phyloP scores from a whole-genome alignment of 2,888 invertebrate species.

The Apamea epomidion region DNA sequence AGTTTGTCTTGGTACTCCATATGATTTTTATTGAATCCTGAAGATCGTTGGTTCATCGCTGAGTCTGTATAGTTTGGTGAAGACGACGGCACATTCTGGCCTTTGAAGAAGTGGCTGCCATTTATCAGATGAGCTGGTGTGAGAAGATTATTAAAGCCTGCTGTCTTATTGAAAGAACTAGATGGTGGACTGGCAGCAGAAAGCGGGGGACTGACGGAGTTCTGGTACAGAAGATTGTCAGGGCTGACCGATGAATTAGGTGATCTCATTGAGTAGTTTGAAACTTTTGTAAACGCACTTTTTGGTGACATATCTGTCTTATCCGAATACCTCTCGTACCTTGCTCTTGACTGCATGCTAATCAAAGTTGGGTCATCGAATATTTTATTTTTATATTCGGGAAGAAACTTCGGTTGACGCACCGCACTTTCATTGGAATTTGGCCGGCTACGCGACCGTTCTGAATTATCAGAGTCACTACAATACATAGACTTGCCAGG shows the following conservation, averaged over 20 bases:
- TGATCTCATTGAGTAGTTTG: slow-evolving; percentile 89
- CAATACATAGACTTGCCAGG: slow-evolving; percentile 87
- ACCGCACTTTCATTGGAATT: slow-evolving; percentile 90
- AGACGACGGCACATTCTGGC: slow-evolving; percentile 85
- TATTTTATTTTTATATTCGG: slow-evolving; percentile 90
- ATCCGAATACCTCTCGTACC: slow-evolving; percentile 87
- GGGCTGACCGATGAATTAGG: slow-evolving; percentile 94
- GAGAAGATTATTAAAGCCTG: slow-evolving; percentile 84
- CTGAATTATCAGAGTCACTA: slow-evolving; percentile 89
- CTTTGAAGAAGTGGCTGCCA: slow-evolving; percentile 90
- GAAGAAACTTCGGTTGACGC: slow-evolving; percentile 88
- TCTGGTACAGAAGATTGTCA: slow-evolving; percentile 94
- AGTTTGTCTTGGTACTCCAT: slow-evolving; percentile 84
- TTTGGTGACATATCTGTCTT: slow-evolving; percentile 90
- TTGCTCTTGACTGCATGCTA: slow-evolving; percentile 88
- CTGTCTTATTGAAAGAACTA: slow-evolving; percentile 80
- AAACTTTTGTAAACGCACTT: slow-evolving; percentile 96
- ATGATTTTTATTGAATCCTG: slow-evolving; percentile 76
- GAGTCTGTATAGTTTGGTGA: slow-evolving; percentile 87
- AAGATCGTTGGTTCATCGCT: slow-evolving; percentile 79
- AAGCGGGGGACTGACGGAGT: slow-evolving; percentile 94
- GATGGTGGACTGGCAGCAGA: slow-evolving; percentile 91
- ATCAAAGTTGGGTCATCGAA: slow-evolving; percentile 91
- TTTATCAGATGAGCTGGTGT: slow-evolving; percentile 87
- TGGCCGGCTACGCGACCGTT: slow-evolving; percentile 87